Base-by-base conservation (phyloP, 2,888 invertebrate genomes). In the Pristionchus arcanus region DNA sequence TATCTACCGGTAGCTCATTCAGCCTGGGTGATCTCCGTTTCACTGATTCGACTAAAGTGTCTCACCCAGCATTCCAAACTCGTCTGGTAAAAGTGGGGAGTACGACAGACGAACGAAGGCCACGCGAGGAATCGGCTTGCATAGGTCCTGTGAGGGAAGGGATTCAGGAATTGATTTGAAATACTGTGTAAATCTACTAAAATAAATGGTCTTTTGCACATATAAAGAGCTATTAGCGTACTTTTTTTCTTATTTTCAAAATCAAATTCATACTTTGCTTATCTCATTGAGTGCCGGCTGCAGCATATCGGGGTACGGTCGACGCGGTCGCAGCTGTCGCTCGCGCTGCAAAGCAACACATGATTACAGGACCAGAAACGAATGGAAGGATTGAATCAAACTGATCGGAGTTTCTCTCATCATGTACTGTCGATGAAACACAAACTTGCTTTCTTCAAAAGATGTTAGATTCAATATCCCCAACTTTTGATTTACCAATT, bases 221-320 rank as follows among this genome's bases (percentile, higher is more conserved):
- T 25, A 49, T 11, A 59, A 1, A 1, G 16, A 59, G 59, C 59
- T 15, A 19, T 59, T 59, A 59, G 0, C 1, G 59, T 19, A 15
- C 15, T 13, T 21, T 59, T 2, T 0, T 55, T 21, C 55, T 5
- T 19, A 13, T 28, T 25, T 53, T 28, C 16, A 31, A 63, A 37
- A 63, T 55, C 7, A 37, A 42, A 66, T 31, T 21, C 28, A 13
- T 31, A 94, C 94, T 74, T 91, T 77, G 55, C 92, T 87, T 85
- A 94, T 91, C 59, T 92, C 90, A 28, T 92, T 90, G 28, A 93
- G 90, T 7, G 93, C 93, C 4, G 93, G 89, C 31, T 87, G 90
- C 88, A 94, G 94, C 59, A 93, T 89, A 87, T 94, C 94, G 9
- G 92, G 92, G 81, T 92, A 94, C 15, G 94, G 94, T 34, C 92